Conservation (phyloP, 2,888 invertebrate genomes). For the Eristalis intricaria region DNA sequence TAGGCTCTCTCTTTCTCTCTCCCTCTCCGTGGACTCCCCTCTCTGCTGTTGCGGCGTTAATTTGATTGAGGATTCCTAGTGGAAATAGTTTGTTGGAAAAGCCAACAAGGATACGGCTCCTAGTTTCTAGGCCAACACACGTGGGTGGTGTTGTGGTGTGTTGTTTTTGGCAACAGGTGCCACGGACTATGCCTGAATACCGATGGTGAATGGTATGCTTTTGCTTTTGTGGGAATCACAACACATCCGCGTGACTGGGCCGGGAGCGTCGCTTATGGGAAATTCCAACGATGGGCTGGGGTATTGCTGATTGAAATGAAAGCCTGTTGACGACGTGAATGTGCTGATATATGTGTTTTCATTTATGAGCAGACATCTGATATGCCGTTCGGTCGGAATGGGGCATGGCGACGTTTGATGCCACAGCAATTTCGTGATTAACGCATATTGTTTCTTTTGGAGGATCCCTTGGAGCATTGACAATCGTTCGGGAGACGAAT, state of each 20-base stretch:
- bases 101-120: too few relatives aligned
- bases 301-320: neutral
- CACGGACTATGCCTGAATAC: neutral
- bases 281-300: neutral
- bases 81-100: constrained; percentile 2
- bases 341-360: too few relatives aligned
- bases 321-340: neutral
- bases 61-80: constrained; percentile 20
- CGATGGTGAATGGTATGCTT: too few relatives aligned
- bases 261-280: too few relatives aligned
- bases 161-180: neutral
- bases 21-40: neutral
- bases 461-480: neutral
- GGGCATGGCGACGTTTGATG: neutral
- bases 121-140: too few relatives aligned
- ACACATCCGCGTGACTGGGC: neutral
- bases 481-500: neutral
- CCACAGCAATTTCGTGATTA: neutral
- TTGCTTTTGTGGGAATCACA: neutral
- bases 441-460: neutral
- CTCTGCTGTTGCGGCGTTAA: neutral
- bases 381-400: neutral
- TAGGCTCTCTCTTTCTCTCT: neutral
- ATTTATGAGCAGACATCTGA: neutral
- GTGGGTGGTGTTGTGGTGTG: neutral